Conservation (phyloP, 2,888 invertebrate genomes). For the Trachelus stipa region DNA sequence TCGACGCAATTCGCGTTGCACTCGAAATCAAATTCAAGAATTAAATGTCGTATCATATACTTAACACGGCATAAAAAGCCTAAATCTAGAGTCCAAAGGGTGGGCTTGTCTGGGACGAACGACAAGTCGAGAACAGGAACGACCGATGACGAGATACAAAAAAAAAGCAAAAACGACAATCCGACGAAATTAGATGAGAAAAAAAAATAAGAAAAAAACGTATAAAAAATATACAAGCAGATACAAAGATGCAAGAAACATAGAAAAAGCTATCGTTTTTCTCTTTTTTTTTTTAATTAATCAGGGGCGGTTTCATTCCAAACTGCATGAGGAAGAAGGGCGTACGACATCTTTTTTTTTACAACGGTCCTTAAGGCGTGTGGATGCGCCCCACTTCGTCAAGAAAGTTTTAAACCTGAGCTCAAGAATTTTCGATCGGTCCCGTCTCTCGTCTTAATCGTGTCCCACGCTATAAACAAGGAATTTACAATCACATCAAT, state of each 20-base stretch:
- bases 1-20: not conserved
- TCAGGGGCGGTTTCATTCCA: not conserved
- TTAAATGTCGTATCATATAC: conserved; percentile 36
- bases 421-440: not conserved
- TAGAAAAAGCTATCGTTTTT: not conserved
- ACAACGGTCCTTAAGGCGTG: conserved; percentile 24
- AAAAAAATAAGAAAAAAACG: not conserved
- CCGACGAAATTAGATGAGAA: not conserved
- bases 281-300: not conserved
- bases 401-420: not conserved
- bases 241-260: not conserved
- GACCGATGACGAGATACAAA: not conserved
- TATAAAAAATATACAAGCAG: conserved; percentile 6
- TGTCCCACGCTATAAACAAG: conserved; percentile 27
- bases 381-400: not conserved
- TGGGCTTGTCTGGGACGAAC: conserved; percentile 20
- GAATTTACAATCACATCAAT: conserved; percentile 34
- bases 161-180: not conserved
- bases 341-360: conserved; percentile 16
- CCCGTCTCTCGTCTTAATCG: conserved; percentile 10
- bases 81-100: conserved; percentile 35
- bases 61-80: conserved; percentile 42
- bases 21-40: not conserved
- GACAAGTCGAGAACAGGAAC: conserved; percentile 19
- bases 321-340: conserved; percentile 2